Base-by-base conservation (phyloP, 2,113 vertebrate genomes). In the Catharus minimus region DNA sequence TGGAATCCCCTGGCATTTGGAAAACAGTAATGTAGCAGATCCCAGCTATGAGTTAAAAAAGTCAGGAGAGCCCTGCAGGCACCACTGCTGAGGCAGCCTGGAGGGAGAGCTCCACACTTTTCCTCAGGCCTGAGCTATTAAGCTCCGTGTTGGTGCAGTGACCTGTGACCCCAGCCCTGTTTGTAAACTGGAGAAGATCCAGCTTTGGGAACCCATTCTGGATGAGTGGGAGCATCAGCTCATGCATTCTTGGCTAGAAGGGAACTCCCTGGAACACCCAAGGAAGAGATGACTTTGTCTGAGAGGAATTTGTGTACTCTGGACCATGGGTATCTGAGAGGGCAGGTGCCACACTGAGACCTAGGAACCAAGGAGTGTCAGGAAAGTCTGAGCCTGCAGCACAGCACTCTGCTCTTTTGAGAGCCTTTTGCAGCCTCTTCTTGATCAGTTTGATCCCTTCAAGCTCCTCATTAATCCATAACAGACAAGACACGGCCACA, bases 381-480 rank as follows among this genome's bases (percentile, higher is more conserved):
- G 61, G 23, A 38, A n/a, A 89, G 30, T 22, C 30, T 19, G 76
- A 74, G 56, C 24, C 61, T 69, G 75, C 67, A 58, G 52, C 7
- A 27, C 4, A 10, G 41, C 43, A 38, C 56, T 58, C 67, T 3
- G 10, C 33, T 67, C 28, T 1, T 39, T 39, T 39, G 39, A 39
- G 11, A 87, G 84, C 30, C 58, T 89, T 94, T 32, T 64, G 56
- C 64, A 90, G 76, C 64, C 69, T 90, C 22, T 2, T 80, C 93
- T 85, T 75, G 58, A 76, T 94, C 55, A 49, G 75, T 55, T 78
- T 93, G 88, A 83, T 92, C 90, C 95, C 95, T 95, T 33, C 41
- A 44, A 86, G 95, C 91, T 90, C 86, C 88, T 96, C 96, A 73
- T 87, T 96, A 95, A 96, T 94, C 81, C 80, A 21, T 18, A 97